Evolutionary conservation across 1,140 invertebrate species (phyloP), one percentile per base, ranked within the genome.

Genomic region (Papilio polyxenes): DNA sequence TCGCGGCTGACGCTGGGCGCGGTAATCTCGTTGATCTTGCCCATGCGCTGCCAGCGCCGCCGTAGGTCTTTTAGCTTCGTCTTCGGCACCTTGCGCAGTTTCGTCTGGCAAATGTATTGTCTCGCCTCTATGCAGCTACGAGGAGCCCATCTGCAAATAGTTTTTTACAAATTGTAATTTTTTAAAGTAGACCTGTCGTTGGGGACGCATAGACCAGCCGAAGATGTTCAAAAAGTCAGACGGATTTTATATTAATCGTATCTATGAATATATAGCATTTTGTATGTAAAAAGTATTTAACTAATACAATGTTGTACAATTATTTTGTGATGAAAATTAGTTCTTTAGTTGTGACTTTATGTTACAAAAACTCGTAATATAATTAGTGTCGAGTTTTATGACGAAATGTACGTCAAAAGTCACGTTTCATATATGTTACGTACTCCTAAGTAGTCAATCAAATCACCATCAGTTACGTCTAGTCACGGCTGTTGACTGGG

Each of bases 81-180:
- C 83, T 93, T 94, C 3, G 89, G 86, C 3, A 95, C 91, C 81
- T 95, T 95, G 44, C 88, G 91, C 2, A 95, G 87, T 84, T 93
- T 95, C 44, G 94, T 94, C 89, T 97, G 96, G 91, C 97, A 97
- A 85, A 97, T 96, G 91, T 95, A 97, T 85, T 96, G 95, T 83
- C 96, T 96, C 11, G 90, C 90, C 81, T 96, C 93, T 44, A 95
- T 89, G 88, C 96, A 97, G 85, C 93, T 95, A 59, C 93, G 92
- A 2, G 96, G 95, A 76, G 94, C 95, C 96, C 96, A 97, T 89
- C 95, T 95, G 89, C 31, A 91, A 92, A 65, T 51, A 8, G n/a
- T 59, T 59, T 31, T 31, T 59, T 13, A 65, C 3, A 65, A 31
- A 65, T 13, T 65, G 23, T 31, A 15, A 65, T 65, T 65, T 65